phyloP scores from a whole-genome alignment of 37 sponge, comb jelly and placozoan genomes.

The Beroe ovata region DNA sequence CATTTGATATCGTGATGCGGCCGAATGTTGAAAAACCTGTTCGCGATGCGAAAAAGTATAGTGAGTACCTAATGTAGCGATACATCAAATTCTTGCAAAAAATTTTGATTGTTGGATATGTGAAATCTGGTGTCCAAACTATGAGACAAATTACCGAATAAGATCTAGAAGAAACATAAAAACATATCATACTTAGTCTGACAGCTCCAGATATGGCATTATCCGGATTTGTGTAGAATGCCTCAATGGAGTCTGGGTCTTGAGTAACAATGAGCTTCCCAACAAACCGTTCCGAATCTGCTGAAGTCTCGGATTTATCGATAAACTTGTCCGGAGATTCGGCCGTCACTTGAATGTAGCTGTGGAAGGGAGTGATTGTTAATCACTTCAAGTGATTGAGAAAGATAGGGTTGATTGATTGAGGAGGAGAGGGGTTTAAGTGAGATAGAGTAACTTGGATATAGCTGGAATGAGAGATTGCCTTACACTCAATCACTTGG shows the following conservation, averaged over 20 bases:
- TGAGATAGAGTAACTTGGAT: too few species aligned
- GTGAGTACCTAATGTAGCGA: background rate
- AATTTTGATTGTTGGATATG: background rate
- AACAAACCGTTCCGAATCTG: background rate
- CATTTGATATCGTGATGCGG: background rate
- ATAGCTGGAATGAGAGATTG: too few species aligned
- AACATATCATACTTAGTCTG: background rate
- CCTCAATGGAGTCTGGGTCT: background rate
- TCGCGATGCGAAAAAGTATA: too few species aligned
- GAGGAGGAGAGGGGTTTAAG: too few species aligned
- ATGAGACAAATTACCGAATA: too few species aligned
- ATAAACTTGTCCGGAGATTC: background rate
- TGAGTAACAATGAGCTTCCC: constrained; percentile 2
- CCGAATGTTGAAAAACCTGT: constrained; percentile 20
- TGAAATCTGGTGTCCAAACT: background rate
- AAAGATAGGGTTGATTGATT: too few species aligned
- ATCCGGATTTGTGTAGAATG: background rate
- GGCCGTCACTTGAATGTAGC: constrained; percentile 1
- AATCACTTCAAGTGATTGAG: too few species aligned
- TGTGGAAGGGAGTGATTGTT: too few species aligned
- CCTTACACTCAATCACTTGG: too few species aligned
- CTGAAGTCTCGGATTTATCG: background rate
- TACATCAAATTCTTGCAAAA: background rate
- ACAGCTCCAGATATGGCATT: background rate
- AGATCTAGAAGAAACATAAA: too few species aligned